These are phyloP conservation scores for Anoplopoma fimbria DNA, from an alignment of 2,113 vertebrate genomes.

Conservation along the genomic window DNA sequence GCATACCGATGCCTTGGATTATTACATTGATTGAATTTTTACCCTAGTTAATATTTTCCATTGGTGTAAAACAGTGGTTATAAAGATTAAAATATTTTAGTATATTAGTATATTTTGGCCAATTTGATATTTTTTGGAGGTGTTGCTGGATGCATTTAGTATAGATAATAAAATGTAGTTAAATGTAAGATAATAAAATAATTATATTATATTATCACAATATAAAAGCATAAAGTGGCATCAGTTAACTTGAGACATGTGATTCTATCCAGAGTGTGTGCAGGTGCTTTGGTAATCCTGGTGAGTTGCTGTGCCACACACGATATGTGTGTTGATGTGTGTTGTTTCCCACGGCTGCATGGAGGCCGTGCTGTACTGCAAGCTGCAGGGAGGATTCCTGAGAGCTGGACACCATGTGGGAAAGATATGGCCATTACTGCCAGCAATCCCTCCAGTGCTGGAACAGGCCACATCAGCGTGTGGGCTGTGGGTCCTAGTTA, in stretches of 20 bases:
- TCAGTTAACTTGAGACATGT: background rate
- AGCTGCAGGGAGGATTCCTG: constrained; percentile 61
- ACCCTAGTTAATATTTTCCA: background rate
- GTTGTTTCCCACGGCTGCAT: constrained; percentile 43
- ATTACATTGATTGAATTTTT: background rate
- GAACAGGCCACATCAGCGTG: constrained; percentile 60
- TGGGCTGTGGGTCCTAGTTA: constrained; percentile 68
- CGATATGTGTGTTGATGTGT: constrained; percentile 33
- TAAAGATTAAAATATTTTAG: background rate
- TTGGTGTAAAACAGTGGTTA: background rate
- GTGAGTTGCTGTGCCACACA: constrained; percentile 1
- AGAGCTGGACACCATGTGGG: constrained; percentile 74
- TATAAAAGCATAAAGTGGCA: background rate
- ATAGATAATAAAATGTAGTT: no score
- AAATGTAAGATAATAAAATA: no score
- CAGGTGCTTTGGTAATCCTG: constrained; percentile 12
- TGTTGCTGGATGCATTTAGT: background rate
- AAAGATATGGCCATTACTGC: constrained; percentile 68
- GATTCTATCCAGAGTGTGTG: background rate
- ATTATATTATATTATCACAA: no score
- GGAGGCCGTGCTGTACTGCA: constrained; percentile 22
- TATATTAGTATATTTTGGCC: background rate
- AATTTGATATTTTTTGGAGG: background rate
- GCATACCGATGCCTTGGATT: constrained; percentile 8
- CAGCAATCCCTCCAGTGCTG: constrained; percentile 64